Base-by-base conservation (phyloP, 1,140 invertebrate species). In the Habropoda laboriosa region DNA sequence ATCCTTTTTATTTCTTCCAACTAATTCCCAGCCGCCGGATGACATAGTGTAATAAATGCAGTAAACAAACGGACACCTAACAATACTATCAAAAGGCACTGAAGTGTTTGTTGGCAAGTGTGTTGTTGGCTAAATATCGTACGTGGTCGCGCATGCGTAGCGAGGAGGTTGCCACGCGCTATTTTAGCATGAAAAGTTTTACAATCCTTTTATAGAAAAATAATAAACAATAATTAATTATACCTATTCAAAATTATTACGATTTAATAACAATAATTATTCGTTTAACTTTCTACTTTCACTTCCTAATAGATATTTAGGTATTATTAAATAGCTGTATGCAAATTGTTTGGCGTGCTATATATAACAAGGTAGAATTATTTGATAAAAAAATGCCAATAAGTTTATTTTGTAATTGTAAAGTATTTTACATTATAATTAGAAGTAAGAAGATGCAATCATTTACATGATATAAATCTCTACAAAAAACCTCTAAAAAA, bases 1-100 rank as follows among this genome's bases (percentile, higher is more conserved):
- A 57, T 95, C 94, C 81, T 96, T 96, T 82, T 96, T 96, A 71
- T 93, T 95, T 88, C 95, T 96, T 53, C 94, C 94, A 77, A 97
- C 96, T 86, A 96, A 94, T 96, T 96, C 96, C 96, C 96, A 97
- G 89, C 96, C 95, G 79, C 95, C 95, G 16, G 93, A 86, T 47
- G 94, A 95, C 95, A 96, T 96, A 47, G 18, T 21, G 49, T 3
- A 45, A 74, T 35, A 68, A 58, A 71, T 42, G 63, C 27, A 51
- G 40, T 40, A 73, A 53, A 81, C 49, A 82, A 75, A 55, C 49
- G 10, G 8, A 32, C 57, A 55, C 21, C 27, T 40, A 73, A 71
- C 49, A 71, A 75, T 55, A 58, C 70, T 70, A 60, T 49, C 27
- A 42, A 45, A 83, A 83, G 80, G 80, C 79, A 84, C 79, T 74